Percentiles rank a stretch among this genome's conserved stretches.
phyloP scores from a whole-genome alignment of 1,140 invertebrate genomes.

The Papilio polyxenes region DNA sequence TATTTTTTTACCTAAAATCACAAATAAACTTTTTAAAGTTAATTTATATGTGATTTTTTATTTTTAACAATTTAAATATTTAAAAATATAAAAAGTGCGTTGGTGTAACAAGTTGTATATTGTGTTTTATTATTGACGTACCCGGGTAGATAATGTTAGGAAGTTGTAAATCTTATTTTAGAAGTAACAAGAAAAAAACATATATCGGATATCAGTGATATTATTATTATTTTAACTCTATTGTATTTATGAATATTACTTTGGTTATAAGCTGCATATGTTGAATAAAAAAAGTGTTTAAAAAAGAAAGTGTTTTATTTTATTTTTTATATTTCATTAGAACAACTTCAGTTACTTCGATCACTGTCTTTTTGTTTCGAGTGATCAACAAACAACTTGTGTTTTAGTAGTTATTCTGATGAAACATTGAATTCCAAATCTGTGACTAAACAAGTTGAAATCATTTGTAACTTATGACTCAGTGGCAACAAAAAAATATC shows the following conservation, averaged over 20 bases:
- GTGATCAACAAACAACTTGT: neutral
- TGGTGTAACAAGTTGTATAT: neutral
- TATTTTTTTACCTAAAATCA: conserved; percentile 8
- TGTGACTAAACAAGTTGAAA: conserved; percentile 32
- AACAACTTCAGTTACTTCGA: neutral
- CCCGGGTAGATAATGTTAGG: neutral
- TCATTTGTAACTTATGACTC: neutral
- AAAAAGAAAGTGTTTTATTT: conserved; percentile 37
- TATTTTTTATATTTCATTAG: neutral
- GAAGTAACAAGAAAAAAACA: conserved; percentile 47
- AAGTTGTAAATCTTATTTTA: conserved; percentile 15
- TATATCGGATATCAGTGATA: conserved; percentile 78
- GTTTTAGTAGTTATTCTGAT: conserved; percentile 8
- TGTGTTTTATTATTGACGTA: neutral
- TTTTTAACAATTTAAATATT: neutral
- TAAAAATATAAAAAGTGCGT: neutral
- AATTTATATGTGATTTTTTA: neutral
- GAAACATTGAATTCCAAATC: conserved; percentile 29
- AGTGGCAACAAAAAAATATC: neutral
- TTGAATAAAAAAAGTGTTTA: conserved; percentile 64
- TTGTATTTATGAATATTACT: conserved; percentile 53
- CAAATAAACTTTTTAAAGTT: neutral
- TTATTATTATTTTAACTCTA: conserved; percentile 59
- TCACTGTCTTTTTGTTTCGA: neutral
- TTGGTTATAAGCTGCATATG: conserved; percentile 58